phyloP scores from a whole-genome alignment of 2,888 invertebrate genomes.

The Pecten maximus region DNA sequence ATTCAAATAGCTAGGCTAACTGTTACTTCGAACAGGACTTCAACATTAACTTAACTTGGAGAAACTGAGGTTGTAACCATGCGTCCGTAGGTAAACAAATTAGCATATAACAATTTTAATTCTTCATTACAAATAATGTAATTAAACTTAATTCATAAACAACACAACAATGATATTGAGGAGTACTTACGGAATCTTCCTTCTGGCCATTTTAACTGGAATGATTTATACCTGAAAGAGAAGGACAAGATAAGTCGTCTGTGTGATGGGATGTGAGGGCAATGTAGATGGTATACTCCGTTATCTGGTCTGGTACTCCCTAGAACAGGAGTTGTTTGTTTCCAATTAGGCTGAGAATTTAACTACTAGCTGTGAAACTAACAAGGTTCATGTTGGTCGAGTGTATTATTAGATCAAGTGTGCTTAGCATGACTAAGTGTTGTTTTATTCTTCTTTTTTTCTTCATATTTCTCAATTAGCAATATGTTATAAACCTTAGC shows the following conservation, averaged over 20 bases:
- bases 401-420: neutral
- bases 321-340: neutral
- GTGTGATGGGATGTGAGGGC: neutral
- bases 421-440: neutral
- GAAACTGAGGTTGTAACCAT: no score
- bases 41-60: no score
- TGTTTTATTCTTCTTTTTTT: neutral
- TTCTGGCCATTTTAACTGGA: conserved; percentile 4
- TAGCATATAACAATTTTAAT: no score
- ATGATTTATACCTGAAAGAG: neutral
- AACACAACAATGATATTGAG: neutral
- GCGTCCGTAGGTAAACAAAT: no score
- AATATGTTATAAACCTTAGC: no score
- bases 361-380: neutral
- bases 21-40: no score
- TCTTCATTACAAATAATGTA: neutral
- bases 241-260: neutral
- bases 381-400: neutral
- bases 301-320: neutral
- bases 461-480: no score
- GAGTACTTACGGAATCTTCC: neutral
- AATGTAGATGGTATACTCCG: neutral
- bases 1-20: no score
- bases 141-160: no score
- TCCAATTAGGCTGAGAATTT: neutral